Evolutionary conservation across 2,888 invertebrate genomes (phyloP).

Genomic region (Antheraea yamamai): DNA sequence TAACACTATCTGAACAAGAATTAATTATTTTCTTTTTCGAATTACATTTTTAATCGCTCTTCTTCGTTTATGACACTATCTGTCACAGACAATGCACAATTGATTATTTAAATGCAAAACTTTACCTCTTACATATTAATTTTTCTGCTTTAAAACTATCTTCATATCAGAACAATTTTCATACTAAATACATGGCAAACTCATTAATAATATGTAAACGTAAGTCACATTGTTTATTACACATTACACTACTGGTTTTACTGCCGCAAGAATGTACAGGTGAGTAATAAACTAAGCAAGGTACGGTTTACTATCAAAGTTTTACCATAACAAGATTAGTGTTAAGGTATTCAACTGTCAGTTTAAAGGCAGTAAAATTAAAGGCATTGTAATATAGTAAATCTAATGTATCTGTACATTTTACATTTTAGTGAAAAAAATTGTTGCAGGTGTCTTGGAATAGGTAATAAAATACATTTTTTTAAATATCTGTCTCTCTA

Average conservation of each 20-base stretch:
- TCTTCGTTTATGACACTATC: too few species aligned
- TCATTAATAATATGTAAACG: constrained; percentile 22
- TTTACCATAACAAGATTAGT: not conserved
- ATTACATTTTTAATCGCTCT: too few species aligned
- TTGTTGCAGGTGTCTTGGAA: too few species aligned
- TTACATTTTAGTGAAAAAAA: too few species aligned
- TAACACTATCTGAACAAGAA: too few species aligned
- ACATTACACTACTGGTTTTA: constrained; percentile 25
- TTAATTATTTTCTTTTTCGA: too few species aligned
- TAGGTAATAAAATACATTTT: too few species aligned
- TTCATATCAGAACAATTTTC: not conserved
- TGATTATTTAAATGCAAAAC: too few species aligned
- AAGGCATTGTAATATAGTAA: not conserved
- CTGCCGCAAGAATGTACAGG: not conserved
- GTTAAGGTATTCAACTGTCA: constrained; percentile 22
- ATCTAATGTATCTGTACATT: too few species aligned
- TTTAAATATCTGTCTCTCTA: too few species aligned
- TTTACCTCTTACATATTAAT: not conserved
- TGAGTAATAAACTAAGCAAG: constrained; percentile 24
- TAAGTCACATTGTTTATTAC: constrained; percentile 19
- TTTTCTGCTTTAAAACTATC: not conserved
- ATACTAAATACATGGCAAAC: not conserved
- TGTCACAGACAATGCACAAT: too few species aligned
- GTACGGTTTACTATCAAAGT: constrained; percentile 12
- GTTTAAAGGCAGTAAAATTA: constrained; percentile 21